These are phyloP conservation scores for Lophius piscatorius DNA, from an alignment of 2,113 vertebrate species.

Conservation along the genomic window DNA sequence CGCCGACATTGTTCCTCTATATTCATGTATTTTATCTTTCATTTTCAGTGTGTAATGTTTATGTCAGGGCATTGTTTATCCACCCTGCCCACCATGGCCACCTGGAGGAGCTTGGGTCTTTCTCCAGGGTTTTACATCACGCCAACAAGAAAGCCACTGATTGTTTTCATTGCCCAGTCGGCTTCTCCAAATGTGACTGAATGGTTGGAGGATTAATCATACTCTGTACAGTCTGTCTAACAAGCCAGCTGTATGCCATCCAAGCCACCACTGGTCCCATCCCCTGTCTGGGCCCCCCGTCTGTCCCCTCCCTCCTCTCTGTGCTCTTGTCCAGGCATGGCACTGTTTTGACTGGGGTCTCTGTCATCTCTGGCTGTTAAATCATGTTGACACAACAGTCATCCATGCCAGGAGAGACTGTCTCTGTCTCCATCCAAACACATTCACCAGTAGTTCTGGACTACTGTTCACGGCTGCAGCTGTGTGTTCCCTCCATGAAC, in stretches of 20 bases:
- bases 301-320: constrained; percentile 1
- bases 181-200: constrained; percentile 31
- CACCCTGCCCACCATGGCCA: constrained; percentile 24
- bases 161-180: constrained; percentile 38
- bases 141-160: constrained; percentile 40
- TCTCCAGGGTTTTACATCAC: constrained; percentile 57
- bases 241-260: constrained; percentile 46
- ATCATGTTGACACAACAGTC: constrained; percentile 69
- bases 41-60: constrained; percentile 6
- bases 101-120: constrained; percentile 44
- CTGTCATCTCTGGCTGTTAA: constrained; percentile 75
- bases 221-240: constrained; percentile 53
- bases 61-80: constrained; percentile 33
- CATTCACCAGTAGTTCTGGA: constrained; percentile 5
- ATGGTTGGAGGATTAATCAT: constrained; percentile 37
- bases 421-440: constrained; percentile 36
- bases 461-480: constrained; percentile 1
- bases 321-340: constrained; percentile 31
- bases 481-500: constrained; percentile 1
- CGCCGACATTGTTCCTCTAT: not conserved
- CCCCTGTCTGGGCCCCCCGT: constrained; percentile 28
- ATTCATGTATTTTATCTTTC: constrained; percentile 9
- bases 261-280: constrained; percentile 52
- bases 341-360: constrained; percentile 75
- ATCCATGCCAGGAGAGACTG: constrained; percentile 47